A percentile compares a stretch with the other conserved stretches of the same genome.
Conservation (phyloP, 2,113 vertebrate species). For the Empidonax alnorum region DNA sequence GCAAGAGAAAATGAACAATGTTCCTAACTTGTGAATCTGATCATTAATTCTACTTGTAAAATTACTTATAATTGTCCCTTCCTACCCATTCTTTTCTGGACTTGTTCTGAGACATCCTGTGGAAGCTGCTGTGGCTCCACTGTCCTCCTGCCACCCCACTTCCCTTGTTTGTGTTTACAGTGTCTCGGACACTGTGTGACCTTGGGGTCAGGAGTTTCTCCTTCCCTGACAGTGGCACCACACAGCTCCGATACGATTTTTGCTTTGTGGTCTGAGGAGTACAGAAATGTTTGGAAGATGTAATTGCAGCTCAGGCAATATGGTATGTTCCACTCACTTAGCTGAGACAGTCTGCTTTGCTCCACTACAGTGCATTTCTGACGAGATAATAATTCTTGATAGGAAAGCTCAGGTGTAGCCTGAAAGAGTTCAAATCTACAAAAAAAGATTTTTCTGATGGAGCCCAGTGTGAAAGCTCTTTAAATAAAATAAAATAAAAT, state of each 20-base stretch:
- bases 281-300: neutral
- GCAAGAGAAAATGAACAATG: neutral
- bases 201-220: rapidly evolving
- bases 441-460: neutral
- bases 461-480: neutral
- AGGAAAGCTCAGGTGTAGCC: neutral
- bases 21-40: neutral
- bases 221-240: neutral
- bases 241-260: neutral
- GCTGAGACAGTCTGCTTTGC: neutral
- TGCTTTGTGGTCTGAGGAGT: neutral
- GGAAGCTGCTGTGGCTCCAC: neutral
- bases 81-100: neutral
- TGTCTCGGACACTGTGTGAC: neutral
- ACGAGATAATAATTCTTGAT: neutral
- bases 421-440: neutral
- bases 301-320: neutral
- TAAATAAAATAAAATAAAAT: neutral
- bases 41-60: neutral
- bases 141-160: neutral
- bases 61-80: neutral
- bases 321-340: neutral
- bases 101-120: neutral
- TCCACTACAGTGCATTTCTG: neutral
- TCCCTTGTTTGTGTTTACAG: neutral